These are phyloP conservation scores for Corapipo altera DNA, from an alignment of 2,113 vertebrate genomes.

Conservation along the genomic window DNA sequence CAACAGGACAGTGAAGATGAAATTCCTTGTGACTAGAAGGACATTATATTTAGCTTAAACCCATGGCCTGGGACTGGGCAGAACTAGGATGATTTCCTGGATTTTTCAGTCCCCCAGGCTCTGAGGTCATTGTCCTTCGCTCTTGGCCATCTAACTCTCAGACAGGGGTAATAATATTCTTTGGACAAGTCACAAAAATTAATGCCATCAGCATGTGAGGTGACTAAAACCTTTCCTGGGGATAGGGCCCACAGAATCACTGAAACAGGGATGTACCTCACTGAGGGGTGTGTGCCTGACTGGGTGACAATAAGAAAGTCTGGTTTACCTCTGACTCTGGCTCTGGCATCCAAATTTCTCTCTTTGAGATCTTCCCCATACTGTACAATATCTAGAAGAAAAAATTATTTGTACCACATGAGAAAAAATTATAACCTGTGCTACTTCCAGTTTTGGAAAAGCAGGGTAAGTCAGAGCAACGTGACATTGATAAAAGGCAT, in stretches of 20 bases:
- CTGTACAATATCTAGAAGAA: slow-evolving; percentile 80
- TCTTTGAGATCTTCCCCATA: slow-evolving; percentile 82
- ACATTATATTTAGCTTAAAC: not conserved
- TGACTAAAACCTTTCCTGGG: not conserved
- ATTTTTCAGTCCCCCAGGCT: not conserved
- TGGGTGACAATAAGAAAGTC: not conserved
- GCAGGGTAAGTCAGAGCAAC: not conserved
- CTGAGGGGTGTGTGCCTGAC: not conserved
- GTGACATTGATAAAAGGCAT: not conserved
- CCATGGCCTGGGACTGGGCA: not conserved
- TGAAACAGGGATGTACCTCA: not conserved
- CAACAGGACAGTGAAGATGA: not conserved
- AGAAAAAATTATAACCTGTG: not conserved
- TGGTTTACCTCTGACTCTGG: slow-evolving; percentile 80
- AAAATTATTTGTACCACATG: not conserved
- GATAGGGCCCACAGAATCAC: not conserved
- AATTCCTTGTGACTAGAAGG: not conserved
- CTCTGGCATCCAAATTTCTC: slow-evolving; percentile 86
- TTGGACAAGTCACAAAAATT: not conserved
- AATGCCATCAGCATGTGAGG: not conserved
- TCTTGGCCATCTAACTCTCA: not conserved
- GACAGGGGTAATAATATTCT: not conserved
- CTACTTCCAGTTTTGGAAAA: not conserved
- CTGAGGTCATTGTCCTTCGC: not conserved
- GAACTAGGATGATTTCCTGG: not conserved